Base-by-base conservation (phyloP, 2,888 invertebrate genomes). In the Agriopis leucophaearia region DNA sequence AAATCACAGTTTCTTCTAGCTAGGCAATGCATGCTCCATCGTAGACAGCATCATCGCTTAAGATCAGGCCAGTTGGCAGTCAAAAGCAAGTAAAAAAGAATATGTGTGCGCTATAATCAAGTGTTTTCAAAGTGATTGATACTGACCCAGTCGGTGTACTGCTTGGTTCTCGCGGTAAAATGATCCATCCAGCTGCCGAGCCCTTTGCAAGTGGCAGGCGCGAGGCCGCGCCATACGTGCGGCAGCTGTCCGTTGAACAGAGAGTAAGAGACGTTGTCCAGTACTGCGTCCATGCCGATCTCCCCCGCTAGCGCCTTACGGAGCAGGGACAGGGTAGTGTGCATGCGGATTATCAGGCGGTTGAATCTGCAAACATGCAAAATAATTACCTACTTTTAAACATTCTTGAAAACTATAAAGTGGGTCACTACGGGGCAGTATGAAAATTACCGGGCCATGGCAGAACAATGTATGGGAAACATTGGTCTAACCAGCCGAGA, bases 171-270 rank as follows among this genome's bases (percentile, higher is more conserved):
- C 15, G 90, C 90, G 38, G 95, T 95, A 83, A 98, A 97, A 88
- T 98, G 98, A 64, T 97, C 96, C 95, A 99, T 97, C 99, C 99
- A 99, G 36, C 96, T 96, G 8, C 97, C 98, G 1, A 99, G 94
- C 66, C 94, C 96, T 88, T 98, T 99, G 82, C 96, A 96, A 0
- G 98, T 98, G 71, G 95, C 97, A 8, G 99, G 98, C 7, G 98
- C 97, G 54, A 98, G 91, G 71, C 94, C 94, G 18, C 97, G 94
- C 99, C 99, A 99, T 72, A 95, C 96, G 27, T 75, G 62, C 9
- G 99, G 98, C 79, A 99, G 91, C 78, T 96, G 96, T 6, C 98
- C 98, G 88, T 98, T 98, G 91, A 96, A 98, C 77, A 99, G 91
- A 12, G 97, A 96, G 84, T 95, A 95, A 0, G 97, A 96, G 38